A percentile compares a stretch with the other conserved stretches of the same genome.
These are phyloP conservation scores for Frankliniella intonsa DNA, from an alignment of 2,888 invertebrate genomes.

Conservation along the genomic window DNA sequence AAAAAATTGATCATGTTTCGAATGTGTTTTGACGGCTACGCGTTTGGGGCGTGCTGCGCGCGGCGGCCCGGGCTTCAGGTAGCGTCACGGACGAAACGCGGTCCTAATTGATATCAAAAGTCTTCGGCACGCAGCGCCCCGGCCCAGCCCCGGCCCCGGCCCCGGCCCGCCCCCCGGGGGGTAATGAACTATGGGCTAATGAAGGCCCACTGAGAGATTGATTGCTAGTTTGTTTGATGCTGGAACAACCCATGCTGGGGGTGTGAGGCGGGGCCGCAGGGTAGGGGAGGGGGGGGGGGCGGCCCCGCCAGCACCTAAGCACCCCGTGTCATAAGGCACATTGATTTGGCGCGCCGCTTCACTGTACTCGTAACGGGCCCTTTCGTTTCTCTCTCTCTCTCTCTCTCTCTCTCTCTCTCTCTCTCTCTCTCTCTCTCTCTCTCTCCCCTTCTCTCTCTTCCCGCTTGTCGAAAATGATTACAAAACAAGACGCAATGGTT, in stretches of 20 bases:
- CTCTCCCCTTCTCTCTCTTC: background rate
- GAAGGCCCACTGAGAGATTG: constrained; percentile 1
- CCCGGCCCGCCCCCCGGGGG: background rate
- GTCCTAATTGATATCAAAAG: constrained; percentile 22
- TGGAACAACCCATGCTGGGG: too few relatives aligned
- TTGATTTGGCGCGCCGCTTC: constrained; percentile 6
- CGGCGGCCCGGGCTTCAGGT: too few relatives aligned
- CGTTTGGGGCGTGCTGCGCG: too few relatives aligned
- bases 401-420: constrained; percentile 1
- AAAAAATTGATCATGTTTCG: too few relatives aligned
- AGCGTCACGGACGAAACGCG: background rate
- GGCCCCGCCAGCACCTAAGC: background rate
- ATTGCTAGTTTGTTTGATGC: background rate
- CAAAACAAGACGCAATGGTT: constrained; percentile 9
- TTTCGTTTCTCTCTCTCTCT: background rate
- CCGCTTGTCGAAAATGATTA: background rate
- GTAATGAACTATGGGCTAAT: constrained; percentile 16
- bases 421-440: background rate
- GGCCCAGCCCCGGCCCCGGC: too few relatives aligned
- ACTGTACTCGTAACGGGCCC: constrained; percentile 10
- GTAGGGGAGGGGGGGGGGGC: background rate
- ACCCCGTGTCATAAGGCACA: constrained; percentile 18
- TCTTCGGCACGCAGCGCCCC: background rate
- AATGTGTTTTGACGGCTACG: too few relatives aligned
- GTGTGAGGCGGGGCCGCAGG: background rate